phyloP scores from a whole-genome alignment of 2,797 vertebrate species.

The Muscicapa striata region DNA sequence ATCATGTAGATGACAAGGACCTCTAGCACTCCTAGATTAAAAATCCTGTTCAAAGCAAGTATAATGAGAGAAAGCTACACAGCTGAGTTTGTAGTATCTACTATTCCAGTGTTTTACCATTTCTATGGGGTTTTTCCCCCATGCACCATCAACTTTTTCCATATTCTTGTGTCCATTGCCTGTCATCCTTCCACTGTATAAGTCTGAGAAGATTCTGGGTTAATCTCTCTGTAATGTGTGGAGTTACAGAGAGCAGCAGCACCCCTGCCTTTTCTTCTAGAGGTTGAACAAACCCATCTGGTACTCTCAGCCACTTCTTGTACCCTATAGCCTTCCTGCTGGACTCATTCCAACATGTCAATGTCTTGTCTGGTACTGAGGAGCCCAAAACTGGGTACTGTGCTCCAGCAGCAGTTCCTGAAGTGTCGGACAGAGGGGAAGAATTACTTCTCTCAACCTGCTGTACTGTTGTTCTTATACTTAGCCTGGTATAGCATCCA shows the following conservation, averaged over 20 bases:
- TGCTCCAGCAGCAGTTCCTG: background rate
- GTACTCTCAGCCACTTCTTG: background rate
- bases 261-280: background rate
- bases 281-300: background rate
- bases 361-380: background rate
- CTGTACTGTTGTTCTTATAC: background rate
- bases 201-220: background rate
- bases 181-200: background rate
- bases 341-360: background rate
- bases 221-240: background rate
- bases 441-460: background rate
- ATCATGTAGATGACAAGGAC: background rate
- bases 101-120: background rate
- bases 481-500: background rate
- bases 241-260: background rate
- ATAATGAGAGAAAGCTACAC: rapidly evolving
- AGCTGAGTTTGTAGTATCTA: background rate
- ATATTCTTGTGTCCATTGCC: background rate
- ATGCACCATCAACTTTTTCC: background rate
- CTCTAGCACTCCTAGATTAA: background rate
- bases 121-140: rapidly evolving
- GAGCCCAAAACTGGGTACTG: background rate
- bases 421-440: background rate
- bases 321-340: background rate
- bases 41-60: background rate